Conservation (phyloP, 2,797 vertebrate species). For the Masticophis lateralis region DNA sequence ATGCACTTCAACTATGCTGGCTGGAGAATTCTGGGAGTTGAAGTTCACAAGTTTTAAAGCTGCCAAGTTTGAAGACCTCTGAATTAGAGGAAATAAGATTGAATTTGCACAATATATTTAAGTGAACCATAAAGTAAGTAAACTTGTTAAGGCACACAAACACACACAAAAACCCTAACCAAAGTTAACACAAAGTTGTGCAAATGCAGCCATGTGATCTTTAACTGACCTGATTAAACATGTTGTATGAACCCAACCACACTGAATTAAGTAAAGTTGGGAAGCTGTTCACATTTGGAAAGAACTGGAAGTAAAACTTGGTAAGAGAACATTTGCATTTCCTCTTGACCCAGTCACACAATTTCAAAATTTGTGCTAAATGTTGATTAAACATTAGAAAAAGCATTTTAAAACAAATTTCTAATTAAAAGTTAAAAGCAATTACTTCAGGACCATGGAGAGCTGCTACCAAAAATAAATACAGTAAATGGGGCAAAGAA, state of each 20-base stretch:
- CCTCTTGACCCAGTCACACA: neutral
- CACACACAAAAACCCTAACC: neutral
- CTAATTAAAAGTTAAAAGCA: neutral
- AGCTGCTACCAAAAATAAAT: neutral
- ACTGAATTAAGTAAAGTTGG: neutral
- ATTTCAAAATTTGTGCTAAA: neutral
- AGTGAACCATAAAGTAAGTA: neutral
- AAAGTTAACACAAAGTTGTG: neutral
- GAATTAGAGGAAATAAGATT: neutral
- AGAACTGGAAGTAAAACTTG: neutral
- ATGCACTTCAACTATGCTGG: too few species aligned
- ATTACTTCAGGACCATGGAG: slow-evolving; percentile 25
- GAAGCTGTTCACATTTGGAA: neutral
- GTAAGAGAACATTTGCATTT: neutral
- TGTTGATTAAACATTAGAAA: neutral
- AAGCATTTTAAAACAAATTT: neutral
- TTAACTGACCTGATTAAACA: neutral
- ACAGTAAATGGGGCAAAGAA: neutral
- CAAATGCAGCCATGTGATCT: neutral
- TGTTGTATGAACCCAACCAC: neutral
- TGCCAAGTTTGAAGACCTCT: too few species aligned
- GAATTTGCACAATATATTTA: neutral
- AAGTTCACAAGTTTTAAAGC: too few species aligned
- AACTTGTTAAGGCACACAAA: neutral
- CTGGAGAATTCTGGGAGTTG: too few species aligned